A percentile compares a stretch with the other conserved stretches of the same genome.
Conservation (phyloP, 2,113 vertebrate genomes). For the Arenaria interpres region DNA sequence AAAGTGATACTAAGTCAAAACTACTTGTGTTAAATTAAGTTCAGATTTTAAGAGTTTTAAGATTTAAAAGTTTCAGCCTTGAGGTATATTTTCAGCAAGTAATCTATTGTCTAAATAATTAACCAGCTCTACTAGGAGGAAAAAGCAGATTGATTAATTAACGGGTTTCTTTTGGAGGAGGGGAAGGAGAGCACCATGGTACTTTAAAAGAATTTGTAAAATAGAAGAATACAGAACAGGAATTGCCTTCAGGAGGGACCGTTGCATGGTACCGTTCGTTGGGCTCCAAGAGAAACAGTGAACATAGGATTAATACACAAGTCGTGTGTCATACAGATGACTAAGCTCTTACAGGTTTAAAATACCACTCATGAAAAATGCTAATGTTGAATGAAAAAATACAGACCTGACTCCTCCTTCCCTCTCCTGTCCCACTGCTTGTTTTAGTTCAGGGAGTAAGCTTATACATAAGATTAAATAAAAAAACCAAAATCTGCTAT, state of each 20-base stretch:
- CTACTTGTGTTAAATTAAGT: neutral
- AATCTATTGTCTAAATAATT: neutral
- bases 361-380: neutral
- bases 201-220: neutral
- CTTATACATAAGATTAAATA: neutral
- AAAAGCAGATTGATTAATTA: neutral
- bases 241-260: neutral
- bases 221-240: neutral
- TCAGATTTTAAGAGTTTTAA: neutral
- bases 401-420: neutral
- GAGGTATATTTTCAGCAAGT: neutral
- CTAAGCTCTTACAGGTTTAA: neutral
- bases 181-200: neutral
- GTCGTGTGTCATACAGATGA: neutral
- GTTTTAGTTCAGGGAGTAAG: neutral
- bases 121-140: neutral
- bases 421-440: accelerated
- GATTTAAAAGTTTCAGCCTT: neutral
- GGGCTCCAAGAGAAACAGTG: neutral
- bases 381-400: neutral
- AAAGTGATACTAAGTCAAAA: neutral
- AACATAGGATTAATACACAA: neutral
- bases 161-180: neutral
- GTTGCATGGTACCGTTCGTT: neutral
- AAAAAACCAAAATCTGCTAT: neutral